A percentile compares a stretch with the other conserved stretches of the same genome.
These are phyloP conservation scores for Trachurus trachurus DNA, from an alignment of 2,797 vertebrate species.

Conservation along the genomic window DNA sequence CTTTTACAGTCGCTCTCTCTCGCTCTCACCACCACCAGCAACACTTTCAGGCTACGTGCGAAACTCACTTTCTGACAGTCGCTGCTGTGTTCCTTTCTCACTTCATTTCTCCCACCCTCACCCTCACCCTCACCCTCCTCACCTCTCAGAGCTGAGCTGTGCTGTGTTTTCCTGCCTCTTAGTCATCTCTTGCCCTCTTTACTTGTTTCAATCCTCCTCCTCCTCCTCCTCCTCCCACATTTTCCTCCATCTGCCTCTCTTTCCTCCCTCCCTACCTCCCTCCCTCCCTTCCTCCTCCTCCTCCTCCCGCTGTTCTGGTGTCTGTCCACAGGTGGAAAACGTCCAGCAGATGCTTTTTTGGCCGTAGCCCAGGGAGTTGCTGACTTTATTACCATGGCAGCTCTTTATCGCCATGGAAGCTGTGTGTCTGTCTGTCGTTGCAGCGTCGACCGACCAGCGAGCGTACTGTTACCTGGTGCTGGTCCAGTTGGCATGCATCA, in stretches of 20 bases:
- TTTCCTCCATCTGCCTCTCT: background rate
- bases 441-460: background rate
- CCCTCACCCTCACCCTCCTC: background rate
- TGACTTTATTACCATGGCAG: slow-evolving; percentile 45
- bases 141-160: slow-evolving; percentile 11
- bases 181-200: slow-evolving; percentile 1
- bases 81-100: background rate
- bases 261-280: background rate
- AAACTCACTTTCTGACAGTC: slow-evolving; percentile 35
- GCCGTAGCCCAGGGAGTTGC: slow-evolving; percentile 38
- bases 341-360: slow-evolving; percentile 54
- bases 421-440: background rate
- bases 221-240: background rate
- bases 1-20: slow-evolving; percentile 10
- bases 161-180: slow-evolving; percentile 4
- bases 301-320: slow-evolving; percentile 18
- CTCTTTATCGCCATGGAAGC: slow-evolving; percentile 52
- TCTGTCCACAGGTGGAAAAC: slow-evolving; percentile 61
- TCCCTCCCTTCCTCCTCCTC: background rate
- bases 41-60: slow-evolving; percentile 31
- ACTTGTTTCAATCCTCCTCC: background rate
- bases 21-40: slow-evolving; percentile 26
- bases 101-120: slow-evolving; percentile 3
- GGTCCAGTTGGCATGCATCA: slow-evolving; percentile 46
- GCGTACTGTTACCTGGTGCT: slow-evolving; percentile 44